Conservation (phyloP, 1,140 invertebrate genomes). For the Hermatobates lingyangjiaoensis region DNA sequence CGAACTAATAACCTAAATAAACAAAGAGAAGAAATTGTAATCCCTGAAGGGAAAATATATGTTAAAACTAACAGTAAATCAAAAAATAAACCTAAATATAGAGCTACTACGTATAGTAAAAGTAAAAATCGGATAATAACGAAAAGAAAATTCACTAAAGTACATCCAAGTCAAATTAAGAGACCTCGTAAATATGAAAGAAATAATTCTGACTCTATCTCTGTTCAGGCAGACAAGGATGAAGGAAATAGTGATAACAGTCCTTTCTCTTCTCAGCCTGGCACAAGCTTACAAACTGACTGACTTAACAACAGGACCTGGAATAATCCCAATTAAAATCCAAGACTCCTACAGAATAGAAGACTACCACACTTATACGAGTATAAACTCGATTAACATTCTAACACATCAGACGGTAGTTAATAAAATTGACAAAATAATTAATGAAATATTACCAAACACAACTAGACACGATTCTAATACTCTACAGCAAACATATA, state of each 20-base stretch:
- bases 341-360: neutral
- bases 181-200: neutral
- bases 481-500: neutral
- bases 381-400: neutral
- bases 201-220: neutral
- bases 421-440: neutral
- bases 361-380: neutral
- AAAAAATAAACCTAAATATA: conserved; percentile 1
- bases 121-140: neutral
- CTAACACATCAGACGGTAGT: neutral
- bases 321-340: neutral
- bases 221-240: neutral
- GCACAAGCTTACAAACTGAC: neutral
- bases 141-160: neutral
- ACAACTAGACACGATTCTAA: neutral
- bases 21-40: neutral
- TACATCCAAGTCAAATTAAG: neutral
- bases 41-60: conserved; percentile 1
- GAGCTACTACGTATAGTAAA: neutral
- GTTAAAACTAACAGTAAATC: neutral
- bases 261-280: neutral
- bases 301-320: neutral
- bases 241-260: neutral
- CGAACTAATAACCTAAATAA: neutral
- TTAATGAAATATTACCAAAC: neutral